A percentile compares a stretch with the other conserved stretches of the same genome.
These are phyloP conservation scores for Simalia tracyae DNA, from an alignment of 2,797 vertebrate genomes.

Conservation along the genomic window DNA sequence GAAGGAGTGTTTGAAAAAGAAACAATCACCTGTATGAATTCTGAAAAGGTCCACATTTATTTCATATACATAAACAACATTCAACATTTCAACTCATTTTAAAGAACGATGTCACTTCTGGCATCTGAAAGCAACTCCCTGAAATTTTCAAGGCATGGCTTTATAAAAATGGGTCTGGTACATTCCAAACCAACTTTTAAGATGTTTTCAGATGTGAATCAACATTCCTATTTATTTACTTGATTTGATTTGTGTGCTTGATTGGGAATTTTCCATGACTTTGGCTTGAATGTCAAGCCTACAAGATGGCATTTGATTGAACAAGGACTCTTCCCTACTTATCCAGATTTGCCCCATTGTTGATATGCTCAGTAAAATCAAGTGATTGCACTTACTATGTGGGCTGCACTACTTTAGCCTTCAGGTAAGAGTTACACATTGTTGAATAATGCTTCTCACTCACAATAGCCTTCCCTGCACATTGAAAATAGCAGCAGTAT, in stretches of 20 bases:
- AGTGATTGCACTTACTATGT: background rate
- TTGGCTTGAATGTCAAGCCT: background rate
- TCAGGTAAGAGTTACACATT: background rate
- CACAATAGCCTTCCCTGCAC: background rate
- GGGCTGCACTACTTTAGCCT: no score
- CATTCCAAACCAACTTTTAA: constrained; percentile 51
- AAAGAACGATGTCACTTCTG: constrained; percentile 61
- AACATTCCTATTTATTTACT: background rate
- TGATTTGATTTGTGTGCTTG: background rate
- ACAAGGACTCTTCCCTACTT: background rate
- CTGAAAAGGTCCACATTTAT: constrained; percentile 48
- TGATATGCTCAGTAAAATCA: background rate
- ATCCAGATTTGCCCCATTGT: background rate
- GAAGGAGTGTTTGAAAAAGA: constrained; percentile 26
- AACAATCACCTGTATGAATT: constrained; percentile 13
- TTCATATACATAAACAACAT: constrained; percentile 56
- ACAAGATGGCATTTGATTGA: background rate
- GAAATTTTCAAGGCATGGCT: constrained; percentile 45
- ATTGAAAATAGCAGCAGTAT: background rate
- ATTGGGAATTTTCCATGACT: background rate
- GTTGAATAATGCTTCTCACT: background rate
- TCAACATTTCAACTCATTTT: constrained; percentile 46
- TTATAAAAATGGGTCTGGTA: constrained; percentile 42
- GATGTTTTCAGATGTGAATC: background rate
- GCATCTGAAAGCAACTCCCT: constrained; percentile 31